phyloP scores from a whole-genome alignment of 1,140 invertebrate genomes.

The Drosophila subpulchrella region DNA sequence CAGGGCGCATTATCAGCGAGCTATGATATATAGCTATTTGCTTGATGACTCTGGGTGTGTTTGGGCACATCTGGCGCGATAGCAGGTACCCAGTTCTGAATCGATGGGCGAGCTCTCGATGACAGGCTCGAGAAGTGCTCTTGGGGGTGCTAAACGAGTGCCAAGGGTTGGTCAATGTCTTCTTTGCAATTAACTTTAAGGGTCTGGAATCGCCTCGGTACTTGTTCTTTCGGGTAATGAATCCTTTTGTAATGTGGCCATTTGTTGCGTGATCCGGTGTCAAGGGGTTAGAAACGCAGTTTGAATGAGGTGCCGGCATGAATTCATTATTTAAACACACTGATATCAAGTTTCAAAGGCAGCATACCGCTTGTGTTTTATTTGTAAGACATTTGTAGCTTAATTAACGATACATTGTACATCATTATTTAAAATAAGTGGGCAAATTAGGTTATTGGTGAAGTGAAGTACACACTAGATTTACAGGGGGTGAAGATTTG shows the following conservation, averaged over 20 bases:
- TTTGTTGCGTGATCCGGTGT: not conserved
- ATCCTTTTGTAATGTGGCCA: slow-evolving; percentile 4
- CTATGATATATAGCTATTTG: slow-evolving; percentile 70
- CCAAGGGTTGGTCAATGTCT: slow-evolving; percentile 17
- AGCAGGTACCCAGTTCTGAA: slow-evolving; percentile 14
- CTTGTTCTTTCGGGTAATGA: slow-evolving; percentile 14
- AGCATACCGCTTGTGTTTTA: not conserved
- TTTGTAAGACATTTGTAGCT: not conserved
- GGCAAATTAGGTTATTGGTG: not conserved
- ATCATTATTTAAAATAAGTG: not conserved
- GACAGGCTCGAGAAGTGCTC: slow-evolving; percentile 29
- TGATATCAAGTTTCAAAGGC: slow-evolving; percentile 1
- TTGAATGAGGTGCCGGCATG: not conserved
- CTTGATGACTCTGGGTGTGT: slow-evolving; percentile 27
- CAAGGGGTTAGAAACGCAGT: not conserved
- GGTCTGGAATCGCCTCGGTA: not conserved
- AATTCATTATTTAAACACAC: not conserved
- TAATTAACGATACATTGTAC: not conserved
- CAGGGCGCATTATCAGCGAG: slow-evolving; percentile 60
- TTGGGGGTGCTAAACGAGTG: slow-evolving; percentile 29
- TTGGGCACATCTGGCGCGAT: slow-evolving; percentile 58
- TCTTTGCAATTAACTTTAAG: slow-evolving; percentile 22
- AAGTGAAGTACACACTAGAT: not conserved
- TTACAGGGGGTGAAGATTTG: not conserved
- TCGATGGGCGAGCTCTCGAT: slow-evolving; percentile 19